phyloP scores from a whole-genome alignment of 2,797 vertebrate genomes.

The Tapera naevia region DNA sequence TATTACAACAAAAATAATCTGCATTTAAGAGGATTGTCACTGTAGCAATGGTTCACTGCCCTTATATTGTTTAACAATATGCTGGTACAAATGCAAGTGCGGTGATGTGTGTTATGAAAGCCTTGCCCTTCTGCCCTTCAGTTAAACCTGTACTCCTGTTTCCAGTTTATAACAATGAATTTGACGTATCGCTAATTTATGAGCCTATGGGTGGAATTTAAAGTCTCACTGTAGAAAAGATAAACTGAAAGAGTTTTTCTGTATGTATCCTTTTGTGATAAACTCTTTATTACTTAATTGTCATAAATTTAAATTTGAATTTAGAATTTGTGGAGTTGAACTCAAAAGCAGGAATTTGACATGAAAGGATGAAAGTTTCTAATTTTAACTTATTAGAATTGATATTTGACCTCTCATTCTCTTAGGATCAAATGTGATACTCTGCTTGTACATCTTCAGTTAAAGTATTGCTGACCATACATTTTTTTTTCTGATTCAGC shows the following conservation, averaged over 20 bases:
- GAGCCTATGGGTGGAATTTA: not conserved
- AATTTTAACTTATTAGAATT: constrained; percentile 53
- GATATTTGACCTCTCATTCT: constrained; percentile 49
- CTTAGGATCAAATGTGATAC: constrained; percentile 8
- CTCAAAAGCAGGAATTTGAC: constrained; percentile 27
- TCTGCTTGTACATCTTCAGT: not conserved
- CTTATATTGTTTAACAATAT: not conserved
- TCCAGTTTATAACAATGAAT: not conserved
- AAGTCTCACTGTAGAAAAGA: not conserved
- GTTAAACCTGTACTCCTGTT: not conserved
- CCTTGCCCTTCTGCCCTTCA: not conserved
- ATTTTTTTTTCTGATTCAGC: not conserved
- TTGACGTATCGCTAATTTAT: not conserved
- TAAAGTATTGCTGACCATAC: not conserved
- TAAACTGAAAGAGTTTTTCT: constrained; percentile 13
- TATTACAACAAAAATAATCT: not conserved
- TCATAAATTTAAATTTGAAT: constrained; percentile 41
- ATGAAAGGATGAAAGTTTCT: constrained; percentile 31
- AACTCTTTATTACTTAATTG: constrained; percentile 43
- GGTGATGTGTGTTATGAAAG: not conserved
- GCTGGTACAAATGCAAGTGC: not conserved
- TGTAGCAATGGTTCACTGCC: not conserved
- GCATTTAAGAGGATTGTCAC: not conserved
- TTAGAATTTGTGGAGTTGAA: constrained; percentile 37
- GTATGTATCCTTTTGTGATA: not conserved